Evolutionary conservation across 2,888 invertebrate species (phyloP), one percentile per base, ranked within the genome.

Genomic region (Limenitis camilla): DNA sequence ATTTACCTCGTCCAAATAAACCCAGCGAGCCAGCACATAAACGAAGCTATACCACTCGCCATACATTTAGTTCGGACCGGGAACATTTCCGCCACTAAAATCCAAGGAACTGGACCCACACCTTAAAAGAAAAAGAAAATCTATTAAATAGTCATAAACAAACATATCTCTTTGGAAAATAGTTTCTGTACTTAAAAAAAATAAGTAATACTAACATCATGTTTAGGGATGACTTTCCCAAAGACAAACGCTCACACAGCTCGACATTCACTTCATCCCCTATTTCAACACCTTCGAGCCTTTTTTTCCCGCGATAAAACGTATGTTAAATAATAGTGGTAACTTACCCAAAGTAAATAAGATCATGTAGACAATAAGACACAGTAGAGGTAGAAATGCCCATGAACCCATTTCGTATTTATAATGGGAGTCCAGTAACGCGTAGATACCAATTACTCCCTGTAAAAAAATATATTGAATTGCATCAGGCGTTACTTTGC

Each of bases 1-100:
- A 46, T 19, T 39, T 11, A 93, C 78, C 92, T 90, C 0, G 95
- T 94, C 67, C 94, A 91, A 0, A 94, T 62, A 66, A 95, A 95
- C 5, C 92, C 93, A 0, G 94, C 85, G 0, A 90, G 72, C 94
- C 95, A 95, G 68, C 94, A 95, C 62, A 92, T 89, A 61, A 92
- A 91, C 5, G 95, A 92, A 0, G 92, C 92, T 40, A 95, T 88
- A 0, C 94, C 91, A 5, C 93, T 91, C 0, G 94, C 94, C 50
- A 91, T 83, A 5, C 93, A 91, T 73, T 94, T 94, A 4, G 94
- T 92, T 68, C 93, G 92, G n/a, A 91, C 80, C 5, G 96, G 92
- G 72, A 96, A 94, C 89, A 96, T 90, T 78, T 96, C 95, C 2
- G 93, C 94, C 72, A 94, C 90, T 41, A 95, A 89, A 33, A 94